Evolutionary conservation across 2,113 vertebrate genomes (phyloP).

Genomic region (Crotalus horridus): DNA sequence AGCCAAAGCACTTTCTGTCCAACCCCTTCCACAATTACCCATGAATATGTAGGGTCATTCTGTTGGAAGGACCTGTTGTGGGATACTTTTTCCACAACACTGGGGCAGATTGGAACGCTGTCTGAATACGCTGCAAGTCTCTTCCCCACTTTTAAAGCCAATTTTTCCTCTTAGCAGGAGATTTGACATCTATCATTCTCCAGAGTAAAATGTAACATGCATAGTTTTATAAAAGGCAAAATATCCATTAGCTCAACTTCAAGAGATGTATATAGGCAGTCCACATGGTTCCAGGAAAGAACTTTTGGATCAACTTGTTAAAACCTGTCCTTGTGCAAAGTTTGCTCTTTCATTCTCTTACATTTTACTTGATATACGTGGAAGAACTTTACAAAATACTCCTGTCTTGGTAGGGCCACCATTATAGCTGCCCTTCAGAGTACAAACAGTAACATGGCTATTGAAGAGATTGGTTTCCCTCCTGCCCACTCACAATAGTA

Average conservation of each 20-base stretch:
- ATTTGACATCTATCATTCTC: background rate
- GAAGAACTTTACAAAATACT: background rate
- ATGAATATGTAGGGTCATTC: background rate
- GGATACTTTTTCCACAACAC: background rate
- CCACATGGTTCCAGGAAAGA: background rate
- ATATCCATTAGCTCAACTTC: no score
- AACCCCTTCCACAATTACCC: background rate
- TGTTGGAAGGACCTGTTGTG: background rate
- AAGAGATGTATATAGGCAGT: background rate
- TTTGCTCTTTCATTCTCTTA: background rate
- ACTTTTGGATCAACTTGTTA: background rate
- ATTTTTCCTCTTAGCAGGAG: background rate
- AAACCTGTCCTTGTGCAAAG: background rate
- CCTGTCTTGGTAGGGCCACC: background rate
- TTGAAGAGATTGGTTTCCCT: background rate
- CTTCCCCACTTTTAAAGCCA: background rate
- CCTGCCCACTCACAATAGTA: background rate
- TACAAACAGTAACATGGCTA: background rate
- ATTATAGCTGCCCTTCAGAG: background rate
- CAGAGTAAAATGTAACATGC: background rate
- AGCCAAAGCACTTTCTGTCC: background rate
- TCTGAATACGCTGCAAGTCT: background rate
- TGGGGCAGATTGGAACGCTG: background rate
- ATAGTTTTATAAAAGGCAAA: background rate
- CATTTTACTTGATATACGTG: background rate